Base-by-base conservation (phyloP, 2,113 vertebrate species). In the Protomyctophum bolini region DNA sequence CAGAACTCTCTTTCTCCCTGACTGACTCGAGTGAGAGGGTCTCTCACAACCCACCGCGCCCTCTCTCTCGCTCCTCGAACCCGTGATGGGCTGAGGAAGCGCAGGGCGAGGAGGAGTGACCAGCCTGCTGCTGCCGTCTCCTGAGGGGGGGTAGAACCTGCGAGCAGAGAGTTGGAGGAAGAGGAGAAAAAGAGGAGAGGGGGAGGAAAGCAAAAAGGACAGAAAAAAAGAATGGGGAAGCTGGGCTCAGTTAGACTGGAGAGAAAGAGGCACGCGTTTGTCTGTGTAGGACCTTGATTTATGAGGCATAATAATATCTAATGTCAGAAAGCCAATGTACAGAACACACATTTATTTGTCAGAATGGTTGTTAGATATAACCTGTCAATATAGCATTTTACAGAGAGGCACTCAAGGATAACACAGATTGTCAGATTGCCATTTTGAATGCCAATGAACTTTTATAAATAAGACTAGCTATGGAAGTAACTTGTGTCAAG, bases 1-100 rank as follows among this genome's bases (percentile, higher is more conserved):
- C 94, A 97, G 95, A 96, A 95, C 93, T 95, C 91, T 95, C 90
- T 94, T 90, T 91, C 92, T 95, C 90, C 87, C 90, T 90, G 90
- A 90, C 88, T 89, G 86, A 90, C 33, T 74, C 80, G 87, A 80
- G 86, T 83, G 86, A 41, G 33, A 41, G 86, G 87, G 8, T 86
- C 86, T 90, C 86, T 88, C 87, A 89, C 72, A 89, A 80, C 91
- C 94, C 93, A 95, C 91, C 91, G 90, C 84, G 4, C 86, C 88
- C 89, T 91, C 90, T 86, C 33, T 41, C 33, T 41, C 33, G 88
- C 91, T 88, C 89, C 86, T 85, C 91, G 75, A 91, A 93, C 85
- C 88, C 89, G 51, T 79, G 86, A 89, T 89, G 92, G 87, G 92
- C 87, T 89, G 87, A 83, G 87, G 92, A 86, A 83, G 88, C 89